phyloP scores from a whole-genome alignment of 2,888 invertebrate genomes.

The Rhogogaster chlorosoma region DNA sequence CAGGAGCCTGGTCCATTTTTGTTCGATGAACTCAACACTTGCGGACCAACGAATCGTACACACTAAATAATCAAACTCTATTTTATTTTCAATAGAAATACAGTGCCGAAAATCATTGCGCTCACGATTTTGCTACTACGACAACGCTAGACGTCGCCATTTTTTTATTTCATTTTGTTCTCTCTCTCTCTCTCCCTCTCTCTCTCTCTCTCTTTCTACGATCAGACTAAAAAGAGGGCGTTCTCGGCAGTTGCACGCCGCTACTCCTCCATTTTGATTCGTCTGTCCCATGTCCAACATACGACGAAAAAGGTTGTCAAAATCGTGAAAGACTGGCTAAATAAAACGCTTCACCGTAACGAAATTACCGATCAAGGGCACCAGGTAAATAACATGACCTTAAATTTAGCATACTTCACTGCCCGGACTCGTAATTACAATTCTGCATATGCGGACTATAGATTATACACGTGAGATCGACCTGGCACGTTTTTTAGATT shows the following conservation, averaged over 20 bases:
- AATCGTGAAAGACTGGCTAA: neutral
- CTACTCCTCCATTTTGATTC: conserved; percentile 42
- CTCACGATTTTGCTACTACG: conserved; percentile 57
- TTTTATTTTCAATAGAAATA: conserved; percentile 51
- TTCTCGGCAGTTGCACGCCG: neutral
- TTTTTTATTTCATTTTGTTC: conserved; percentile 25
- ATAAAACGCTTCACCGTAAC: neutral
- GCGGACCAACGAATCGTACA: conserved; percentile 16
- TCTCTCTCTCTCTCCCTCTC: conserved; percentile 5
- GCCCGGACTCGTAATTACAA: neutral
- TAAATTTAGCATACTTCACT: neutral
- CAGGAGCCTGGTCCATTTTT: conserved; percentile 74
- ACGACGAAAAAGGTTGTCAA: conserved; percentile 41
- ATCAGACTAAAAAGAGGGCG: conserved; percentile 25
- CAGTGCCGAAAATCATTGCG: conserved; percentile 63
- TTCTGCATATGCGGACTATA: neutral
- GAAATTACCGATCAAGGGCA: neutral
- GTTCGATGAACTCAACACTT: conserved; percentile 16
- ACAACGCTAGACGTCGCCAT: conserved; percentile 69
- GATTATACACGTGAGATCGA: conserved; percentile 20
- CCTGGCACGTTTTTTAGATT: neutral
- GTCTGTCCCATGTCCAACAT: conserved; percentile 37
- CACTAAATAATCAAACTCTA: conserved; percentile 55
- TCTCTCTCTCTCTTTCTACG: neutral
- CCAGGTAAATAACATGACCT: neutral